Evolutionary conservation across 2,888 invertebrate species (phyloP), one percentile per base, ranked within the genome.

Genomic region (Tridacna gigas): DNA sequence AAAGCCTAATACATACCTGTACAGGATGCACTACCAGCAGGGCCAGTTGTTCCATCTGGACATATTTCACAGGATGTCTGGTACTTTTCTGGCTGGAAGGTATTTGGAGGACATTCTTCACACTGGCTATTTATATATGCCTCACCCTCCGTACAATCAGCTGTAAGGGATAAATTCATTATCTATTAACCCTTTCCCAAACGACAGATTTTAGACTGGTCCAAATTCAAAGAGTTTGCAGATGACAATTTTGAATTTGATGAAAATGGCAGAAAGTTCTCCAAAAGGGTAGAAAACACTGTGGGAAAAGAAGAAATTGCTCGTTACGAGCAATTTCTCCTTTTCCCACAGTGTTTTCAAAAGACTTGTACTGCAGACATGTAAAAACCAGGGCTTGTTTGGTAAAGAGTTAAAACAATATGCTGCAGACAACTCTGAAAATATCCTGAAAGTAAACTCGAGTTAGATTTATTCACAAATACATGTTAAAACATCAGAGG

Each of bases 11-110:
- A 67, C 67, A 22, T 25, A 71, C 71, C 71, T 71, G 71, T 51
- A 71, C 71, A 71, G 20, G 45, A 18, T 3, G 45, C 15, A 48
- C 71, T 71, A 3, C 51, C 51, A 51, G 71, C n/a, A 20, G 25
- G n/a, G n/a, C 71, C 51, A 7, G 67, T 75, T 4, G 48, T n/a
- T 4, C 86, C 86, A 18, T 60, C 73, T 22, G 60, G 45, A 67
- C 86, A 86, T 9, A 12, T 25, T 25, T 56, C 28, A 83, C 86
- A 86, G 0, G n/a, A n/a, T 11, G 65, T 75, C 37, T 67, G 63
- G 51, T 78, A 26, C 5, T 13, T 25, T 13, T 66, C 25, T 66
- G 37, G 47, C 66, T 83, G 86, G 61, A 65, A 82, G 1, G 60
- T 75, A 45, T 80, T 73, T 12, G 51, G 51, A 13, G 61, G 48